phyloP scores from a whole-genome alignment of 2,888 invertebrate species.

The Nudaria mundana region DNA sequence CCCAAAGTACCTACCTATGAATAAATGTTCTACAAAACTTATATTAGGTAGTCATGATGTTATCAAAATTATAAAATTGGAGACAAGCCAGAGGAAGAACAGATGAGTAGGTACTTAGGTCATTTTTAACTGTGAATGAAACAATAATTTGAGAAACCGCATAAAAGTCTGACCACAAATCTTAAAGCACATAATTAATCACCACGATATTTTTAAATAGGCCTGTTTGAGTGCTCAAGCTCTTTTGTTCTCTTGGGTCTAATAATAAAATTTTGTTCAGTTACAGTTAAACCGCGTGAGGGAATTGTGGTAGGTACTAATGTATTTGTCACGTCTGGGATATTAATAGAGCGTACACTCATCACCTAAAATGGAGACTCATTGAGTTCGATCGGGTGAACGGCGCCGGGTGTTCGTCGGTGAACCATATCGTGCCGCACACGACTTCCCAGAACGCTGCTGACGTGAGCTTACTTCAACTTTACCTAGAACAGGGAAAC shows the following conservation, averaged over 20 bases:
- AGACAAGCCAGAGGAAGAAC: too few relatives aligned
- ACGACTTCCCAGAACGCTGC: slow-evolving; percentile 38
- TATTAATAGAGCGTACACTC: slow-evolving; percentile 48
- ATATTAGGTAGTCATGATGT: too few relatives aligned
- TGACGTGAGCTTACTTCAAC: slow-evolving; percentile 38
- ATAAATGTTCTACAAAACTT: too few relatives aligned
- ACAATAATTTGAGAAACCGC: too few relatives aligned
- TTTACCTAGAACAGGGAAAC: slow-evolving; percentile 20
- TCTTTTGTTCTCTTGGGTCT: background rate
- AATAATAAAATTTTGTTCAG: slow-evolving; percentile 16
- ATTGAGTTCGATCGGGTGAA: slow-evolving; percentile 33
- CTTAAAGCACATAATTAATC: too few relatives aligned
- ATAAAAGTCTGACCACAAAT: too few relatives aligned
- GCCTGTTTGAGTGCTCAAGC: background rate
- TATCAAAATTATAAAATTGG: too few relatives aligned
- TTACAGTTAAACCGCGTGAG: slow-evolving; percentile 37
- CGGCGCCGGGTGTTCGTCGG: slow-evolving; percentile 24
- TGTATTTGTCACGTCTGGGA: slow-evolving; percentile 47
- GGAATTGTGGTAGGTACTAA: slow-evolving; percentile 40
- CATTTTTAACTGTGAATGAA: too few relatives aligned
- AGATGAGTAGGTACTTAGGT: too few relatives aligned
- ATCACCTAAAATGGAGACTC: slow-evolving; percentile 45
- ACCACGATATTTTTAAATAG: background rate
- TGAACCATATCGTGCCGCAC: slow-evolving; percentile 27
- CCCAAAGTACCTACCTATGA: too few relatives aligned